Base-by-base conservation (phyloP, 1,140 invertebrate species). In the Drosophila sturtevanti region DNA sequence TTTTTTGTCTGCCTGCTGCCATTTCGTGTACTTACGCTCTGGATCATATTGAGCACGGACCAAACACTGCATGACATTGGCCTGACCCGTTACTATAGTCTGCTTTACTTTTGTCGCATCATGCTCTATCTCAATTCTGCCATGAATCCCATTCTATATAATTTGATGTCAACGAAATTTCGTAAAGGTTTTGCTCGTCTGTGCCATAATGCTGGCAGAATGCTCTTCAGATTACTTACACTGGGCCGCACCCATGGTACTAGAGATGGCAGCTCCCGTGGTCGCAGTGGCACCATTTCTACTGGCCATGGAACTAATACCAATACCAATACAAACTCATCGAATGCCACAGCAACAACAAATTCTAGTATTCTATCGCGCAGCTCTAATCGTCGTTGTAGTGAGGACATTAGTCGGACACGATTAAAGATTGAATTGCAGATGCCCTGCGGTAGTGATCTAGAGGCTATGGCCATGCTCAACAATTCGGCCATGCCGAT, bases 81-180 rank as follows among this genome's bases (percentile, higher is more conserved):
- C 18, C 92, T 97, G 79, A 96, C 97, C 69, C 94, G 93, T 7
- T 98, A 97, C 92, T 98, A 97, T 92, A 96, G 95, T 89, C 93
- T 98, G 55, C 93, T 98, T 10, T 98, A 97, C 92, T 96, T 98
- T 92, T 96, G 95, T 80, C 94, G 97, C 52, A 94, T 97, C 24
- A 96, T 98, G 96, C 92, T 97, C 14, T 97, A 98, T 92, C 93
- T 98, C 16, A 98, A 98, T 90, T 97, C 97, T 4, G 96, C 97
- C 22, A 95, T 98, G 64, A 98, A 98, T 92, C 97, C 97, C 3
- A 97, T 98, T 75, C 93, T 98, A 12, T 98, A 98, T 92, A 97
- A 97, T 91, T 93, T 97, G 11, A 97, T 97, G 95, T 97, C 96
- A n/a, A 97, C 96, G 0, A 98, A 98, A 92, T 98, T 98, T 92